Percentiles rank a stretch among this genome's conserved stretches.
phyloP scores from a whole-genome alignment of 2,113 vertebrate genomes.

The Oenanthe oenanthe region DNA sequence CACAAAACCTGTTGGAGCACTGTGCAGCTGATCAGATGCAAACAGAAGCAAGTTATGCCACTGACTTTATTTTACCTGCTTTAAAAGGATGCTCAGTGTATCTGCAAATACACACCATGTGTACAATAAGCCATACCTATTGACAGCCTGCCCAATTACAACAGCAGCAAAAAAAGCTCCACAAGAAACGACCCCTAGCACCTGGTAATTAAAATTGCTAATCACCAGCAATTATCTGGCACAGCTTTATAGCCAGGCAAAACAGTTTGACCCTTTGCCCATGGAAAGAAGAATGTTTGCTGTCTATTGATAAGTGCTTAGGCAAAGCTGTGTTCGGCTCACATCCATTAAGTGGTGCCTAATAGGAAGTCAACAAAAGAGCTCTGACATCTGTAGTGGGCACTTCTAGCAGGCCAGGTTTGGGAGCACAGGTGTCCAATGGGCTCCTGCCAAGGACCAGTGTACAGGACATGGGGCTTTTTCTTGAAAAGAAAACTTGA shows the following conservation, averaged over 20 bases:
- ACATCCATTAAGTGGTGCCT: conserved; percentile 76
- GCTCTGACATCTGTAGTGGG: conserved; percentile 76
- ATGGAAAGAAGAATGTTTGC: conserved; percentile 80
- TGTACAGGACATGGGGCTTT: not conserved
- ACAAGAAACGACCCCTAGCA: conserved; percentile 76
- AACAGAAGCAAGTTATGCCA: conserved; percentile 13
- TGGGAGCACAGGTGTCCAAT: conserved; percentile 78
- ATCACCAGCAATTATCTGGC: conserved; percentile 88
- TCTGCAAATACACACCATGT: conserved; percentile 50
- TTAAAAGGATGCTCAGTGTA: conserved; percentile 58
- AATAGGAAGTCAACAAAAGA: conserved; percentile 82
- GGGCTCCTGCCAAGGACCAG: conserved; percentile 54
- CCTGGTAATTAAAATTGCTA: conserved; percentile 94
- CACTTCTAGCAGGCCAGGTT: conserved; percentile 70
- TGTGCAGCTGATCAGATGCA: conserved; percentile 1
- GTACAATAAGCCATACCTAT: conserved; percentile 56
- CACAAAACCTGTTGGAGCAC: conserved; percentile 34
- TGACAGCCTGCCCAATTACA: conserved; percentile 75
- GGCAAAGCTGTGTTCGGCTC: conserved; percentile 73
- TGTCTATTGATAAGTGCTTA: conserved; percentile 79
- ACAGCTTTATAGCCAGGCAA: conserved; percentile 75
- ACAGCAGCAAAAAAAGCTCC: conserved; percentile 32
- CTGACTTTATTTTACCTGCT: conserved; percentile 62
- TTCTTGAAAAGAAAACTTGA: conserved; percentile 30
- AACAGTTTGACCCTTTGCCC: conserved; percentile 81